Evolutionary conservation across 1,140 invertebrate genomes (phyloP).

Genomic region (Mamestra configurata): DNA sequence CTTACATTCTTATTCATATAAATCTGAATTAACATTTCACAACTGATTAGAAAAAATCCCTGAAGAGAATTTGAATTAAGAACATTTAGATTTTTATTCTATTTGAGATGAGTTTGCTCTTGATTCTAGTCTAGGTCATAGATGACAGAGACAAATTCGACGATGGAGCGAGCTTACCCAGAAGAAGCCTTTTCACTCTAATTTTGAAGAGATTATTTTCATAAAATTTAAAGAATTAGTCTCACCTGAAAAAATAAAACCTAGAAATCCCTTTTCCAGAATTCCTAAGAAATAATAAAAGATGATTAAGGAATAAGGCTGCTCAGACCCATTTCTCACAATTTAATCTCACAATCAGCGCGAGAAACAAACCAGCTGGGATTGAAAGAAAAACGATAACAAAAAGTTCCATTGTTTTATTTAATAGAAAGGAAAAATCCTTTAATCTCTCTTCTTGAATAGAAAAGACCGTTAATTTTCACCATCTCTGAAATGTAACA

Average conservation of each 20-base stretch:
- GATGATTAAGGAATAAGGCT: not conserved
- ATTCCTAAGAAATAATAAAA: not conserved
- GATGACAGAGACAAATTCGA: too few relatives aligned
- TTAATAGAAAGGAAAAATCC: not conserved
- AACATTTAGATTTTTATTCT: too few relatives aligned
- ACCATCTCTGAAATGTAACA: not conserved
- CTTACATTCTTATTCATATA: too few relatives aligned
- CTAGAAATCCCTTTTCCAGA: not conserved
- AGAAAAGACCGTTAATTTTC: slow-evolving; percentile 1
- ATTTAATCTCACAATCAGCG: slow-evolving; percentile 20
- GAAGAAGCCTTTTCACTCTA: too few relatives aligned
- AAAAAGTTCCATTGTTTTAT: slow-evolving; percentile 15
- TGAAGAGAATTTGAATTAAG: too few relatives aligned
- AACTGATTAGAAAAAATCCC: too few relatives aligned
- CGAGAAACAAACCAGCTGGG: slow-evolving; percentile 18
- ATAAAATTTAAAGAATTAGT: not conserved
- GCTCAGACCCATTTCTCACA: not conserved
- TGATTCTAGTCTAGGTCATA: too few relatives aligned
- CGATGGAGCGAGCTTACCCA: too few relatives aligned
- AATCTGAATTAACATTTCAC: too few relatives aligned
- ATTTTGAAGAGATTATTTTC: too few relatives aligned
- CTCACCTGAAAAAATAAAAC: not conserved
- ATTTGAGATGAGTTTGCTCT: too few relatives aligned
- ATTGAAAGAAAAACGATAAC: slow-evolving; percentile 3
- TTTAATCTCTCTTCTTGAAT: not conserved